phyloP scores from a whole-genome alignment of 2,888 invertebrate species.

The Folsomia manolachei region DNA sequence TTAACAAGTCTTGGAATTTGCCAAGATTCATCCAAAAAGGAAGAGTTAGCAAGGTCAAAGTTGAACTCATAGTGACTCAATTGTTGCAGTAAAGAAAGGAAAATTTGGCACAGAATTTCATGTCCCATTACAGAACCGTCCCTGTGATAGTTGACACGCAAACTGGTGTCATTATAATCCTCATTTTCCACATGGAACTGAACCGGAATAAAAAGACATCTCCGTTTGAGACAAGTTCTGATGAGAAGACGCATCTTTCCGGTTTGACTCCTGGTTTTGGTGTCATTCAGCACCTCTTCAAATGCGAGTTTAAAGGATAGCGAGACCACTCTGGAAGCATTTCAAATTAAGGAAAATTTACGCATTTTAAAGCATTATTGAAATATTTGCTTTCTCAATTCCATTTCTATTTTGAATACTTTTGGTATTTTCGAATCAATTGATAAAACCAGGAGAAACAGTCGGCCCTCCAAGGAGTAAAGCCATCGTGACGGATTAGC shows the following conservation, averaged over 20 bases:
- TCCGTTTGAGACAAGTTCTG: slow-evolving; percentile 57
- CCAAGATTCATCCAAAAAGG: slow-evolving; percentile 66
- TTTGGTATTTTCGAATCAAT: slow-evolving; percentile 54
- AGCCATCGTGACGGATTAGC: slow-evolving; percentile 54
- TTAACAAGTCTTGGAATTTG: slow-evolving; percentile 59
- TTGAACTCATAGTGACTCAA: slow-evolving; percentile 58
- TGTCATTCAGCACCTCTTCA: slow-evolving; percentile 56
- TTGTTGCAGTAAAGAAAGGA: slow-evolving; percentile 61
- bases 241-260: slow-evolving; percentile 59
- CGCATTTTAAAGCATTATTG: background rate
- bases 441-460: slow-evolving; percentile 61
- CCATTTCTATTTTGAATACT: slow-evolving; percentile 40
- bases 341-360: no score
- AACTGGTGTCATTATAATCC: slow-evolving; percentile 39
- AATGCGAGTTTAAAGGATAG: slow-evolving; percentile 55
- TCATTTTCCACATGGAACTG: slow-evolving; percentile 56
- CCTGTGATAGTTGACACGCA: slow-evolving; percentile 40
- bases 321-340: slow-evolving; percentile 36
- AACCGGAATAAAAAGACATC: slow-evolving; percentile 60
- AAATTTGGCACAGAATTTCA: slow-evolving; percentile 63
- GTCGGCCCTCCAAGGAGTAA: slow-evolving; percentile 55
- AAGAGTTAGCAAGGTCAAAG: slow-evolving; percentile 60
- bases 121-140: slow-evolving; percentile 56
- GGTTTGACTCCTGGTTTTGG: slow-evolving; percentile 55
- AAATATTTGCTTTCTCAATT: background rate